Evolutionary conservation across 2,113 vertebrate species (phyloP).

Genomic region (Falco punctatus): DNA sequence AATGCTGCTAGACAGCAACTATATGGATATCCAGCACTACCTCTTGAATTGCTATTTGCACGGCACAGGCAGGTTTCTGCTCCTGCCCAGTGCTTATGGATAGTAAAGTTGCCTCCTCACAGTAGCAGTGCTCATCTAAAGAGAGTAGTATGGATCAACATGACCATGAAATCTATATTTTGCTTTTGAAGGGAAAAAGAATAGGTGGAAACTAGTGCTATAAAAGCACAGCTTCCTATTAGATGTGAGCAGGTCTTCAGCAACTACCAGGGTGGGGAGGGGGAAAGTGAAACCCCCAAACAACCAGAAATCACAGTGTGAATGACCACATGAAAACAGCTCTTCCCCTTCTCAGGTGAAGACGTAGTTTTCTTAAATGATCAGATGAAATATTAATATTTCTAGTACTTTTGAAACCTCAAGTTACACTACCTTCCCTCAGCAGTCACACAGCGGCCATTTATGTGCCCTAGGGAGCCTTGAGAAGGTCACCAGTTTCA

Average conservation of each 20-base stretch:
- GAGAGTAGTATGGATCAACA: neutral
- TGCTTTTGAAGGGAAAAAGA: neutral
- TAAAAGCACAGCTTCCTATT: neutral
- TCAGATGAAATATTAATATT: neutral
- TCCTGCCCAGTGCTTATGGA: neutral
- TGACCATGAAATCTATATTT: neutral
- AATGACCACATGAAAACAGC: neutral
- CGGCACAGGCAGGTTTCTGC: neutral
- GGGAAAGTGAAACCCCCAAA: neutral
- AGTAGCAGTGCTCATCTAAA: neutral
- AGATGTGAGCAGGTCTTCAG: neutral
- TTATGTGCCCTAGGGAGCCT: neutral
- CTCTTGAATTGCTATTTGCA: neutral
- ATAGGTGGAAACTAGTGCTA: neutral
- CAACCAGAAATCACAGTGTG: neutral
- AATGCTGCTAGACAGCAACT: neutral
- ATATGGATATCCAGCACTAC: neutral
- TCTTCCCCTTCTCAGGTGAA: neutral
- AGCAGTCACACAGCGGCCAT: neutral
- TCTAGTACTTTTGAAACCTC: neutral
- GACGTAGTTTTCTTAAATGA: neutral
- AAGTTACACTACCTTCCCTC: neutral
- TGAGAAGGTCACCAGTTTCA: neutral
- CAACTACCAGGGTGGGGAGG: rapidly evolving
- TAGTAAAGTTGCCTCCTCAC: neutral